Base-by-base conservation (phyloP, 2,797 vertebrate genomes). In the Pyrocephalus nanus region DNA sequence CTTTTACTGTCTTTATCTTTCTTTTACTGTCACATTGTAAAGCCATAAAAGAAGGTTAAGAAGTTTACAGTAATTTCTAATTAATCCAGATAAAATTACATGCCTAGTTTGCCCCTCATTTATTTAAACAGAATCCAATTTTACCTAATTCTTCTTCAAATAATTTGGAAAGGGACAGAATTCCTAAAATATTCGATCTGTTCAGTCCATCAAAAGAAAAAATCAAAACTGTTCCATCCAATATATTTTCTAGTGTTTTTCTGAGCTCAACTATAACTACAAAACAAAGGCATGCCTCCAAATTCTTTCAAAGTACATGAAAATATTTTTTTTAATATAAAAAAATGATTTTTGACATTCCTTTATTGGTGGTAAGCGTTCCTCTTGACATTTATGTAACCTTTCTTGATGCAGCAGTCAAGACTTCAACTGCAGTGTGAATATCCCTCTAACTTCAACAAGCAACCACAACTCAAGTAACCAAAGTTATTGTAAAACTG, bases 301-400 rank as follows among this genome's bases (percentile, higher is more conserved):
- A 86, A 69, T 86, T 91, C 57, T 83, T 91, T 83, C 8, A 0
- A 81, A 94, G 84, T 58, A 85, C 34, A 86, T 32, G 22, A 94
- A 94, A 94, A 88, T 75, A 91, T 78, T 88, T 80, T 85, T 71
- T 90, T 86, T 40, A 76, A 92, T 72, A 47, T 80, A 80, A 86
- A 83, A 91, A 38, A 71, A 71, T 15, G 1, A 67, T 81, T 86
- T 95, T 75, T 92, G 11, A 48, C 43, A 81, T 95, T 94, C 82
- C 22, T 90, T 86, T 75, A 42, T 8, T 48, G 13, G 32, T 75
- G 12, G 48, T 55, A 88, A 90, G 38, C 23, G 1, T 65, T 95
- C 69, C 50, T 66, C 29, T 40, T 83, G 50, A 82, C 65, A 79
- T 80, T 87, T 75, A 92, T 1, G 2, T 60, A 86, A 75, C 64